Evolutionary conservation across 2,888 invertebrate genomes (phyloP).

Genomic region (Drosophila anomalipes): DNA sequence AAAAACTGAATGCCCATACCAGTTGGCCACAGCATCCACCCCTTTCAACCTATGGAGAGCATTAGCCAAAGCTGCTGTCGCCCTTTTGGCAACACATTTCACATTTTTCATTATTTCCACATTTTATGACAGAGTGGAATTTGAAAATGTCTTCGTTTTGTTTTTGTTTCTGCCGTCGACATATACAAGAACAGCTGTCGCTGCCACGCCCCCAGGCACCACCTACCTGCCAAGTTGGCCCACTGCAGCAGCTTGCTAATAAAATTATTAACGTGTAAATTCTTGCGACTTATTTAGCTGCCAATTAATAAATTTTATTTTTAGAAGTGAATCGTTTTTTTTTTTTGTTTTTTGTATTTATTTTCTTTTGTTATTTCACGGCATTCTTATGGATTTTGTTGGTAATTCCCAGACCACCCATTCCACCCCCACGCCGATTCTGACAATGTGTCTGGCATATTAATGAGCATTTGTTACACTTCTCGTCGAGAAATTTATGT

Average conservation of each 20-base stretch:
- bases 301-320: slow-evolving; percentile 79
- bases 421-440: background rate
- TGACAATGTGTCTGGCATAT: slow-evolving; percentile 70
- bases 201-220: slow-evolving; percentile 9
- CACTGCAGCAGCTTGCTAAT: slow-evolving; percentile 58
- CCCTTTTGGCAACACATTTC: slow-evolving; percentile 68
- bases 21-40: background rate
- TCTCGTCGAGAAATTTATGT: slow-evolving; percentile 67
- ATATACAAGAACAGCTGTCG: slow-evolving; percentile 43
- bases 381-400: slow-evolving; percentile 28
- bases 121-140: slow-evolving; percentile 74
- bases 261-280: slow-evolving; percentile 82
- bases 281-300: slow-evolving; percentile 79
- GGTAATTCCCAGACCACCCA: background rate
- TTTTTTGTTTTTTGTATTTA: slow-evolving; percentile 31
- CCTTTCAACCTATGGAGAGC: slow-evolving; percentile 11
- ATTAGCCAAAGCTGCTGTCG: slow-evolving; percentile 56
- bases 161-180: slow-evolving; percentile 16
- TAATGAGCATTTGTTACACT: slow-evolving; percentile 78
- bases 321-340: slow-evolving; percentile 42
- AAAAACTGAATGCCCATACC: background rate
- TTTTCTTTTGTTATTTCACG: slow-evolving; percentile 32
- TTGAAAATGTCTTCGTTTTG: slow-evolving; percentile 67
- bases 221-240: slow-evolving; percentile 13
- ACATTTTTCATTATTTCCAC: slow-evolving; percentile 69